Base-by-base conservation (phyloP, 2,113 vertebrate genomes). In the Urocynchramus pylzowi region DNA sequence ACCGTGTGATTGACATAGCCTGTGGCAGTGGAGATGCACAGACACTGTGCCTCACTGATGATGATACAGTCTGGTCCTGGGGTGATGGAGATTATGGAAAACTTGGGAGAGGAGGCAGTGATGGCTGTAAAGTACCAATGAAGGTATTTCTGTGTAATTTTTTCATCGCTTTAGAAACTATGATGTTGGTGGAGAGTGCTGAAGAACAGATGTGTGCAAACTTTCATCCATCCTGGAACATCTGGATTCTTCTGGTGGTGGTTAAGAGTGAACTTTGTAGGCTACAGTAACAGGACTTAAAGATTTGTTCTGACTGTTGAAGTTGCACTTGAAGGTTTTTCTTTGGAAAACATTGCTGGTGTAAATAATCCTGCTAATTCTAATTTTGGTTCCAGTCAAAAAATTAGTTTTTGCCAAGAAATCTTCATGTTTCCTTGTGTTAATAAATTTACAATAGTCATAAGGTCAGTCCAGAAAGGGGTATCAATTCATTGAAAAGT, bases 51-150 rank as follows among this genome's bases (percentile, higher is more conserved):
- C 97, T 99, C 89, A 99, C 99, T 5, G 99, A 99, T 47, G 99
- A 99, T 78, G 99, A 99, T 96, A 99, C 99, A 44, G 99, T 99
- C 64, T 99, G 99, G 99, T 99, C 99, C 57, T 99, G 99, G 99
- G 99, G 99, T 26, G 99, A 99, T 50, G 99, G 99, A 59, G 99
- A 99, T 97, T 99, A 99, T 2, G 99, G 99, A 96, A 99, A 99
- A 95, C 98, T 99, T 79, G 99, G 99, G 65, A 97, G 99, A 64
- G 99, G 99, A 68, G 99, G 99, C 90, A 99, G 99, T 19, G 99
- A 99, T 31, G 99, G 99, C 91, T 99, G 99, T 91, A 99, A 99
- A 98, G 98, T 99, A 73, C 99, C 99, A 45, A 99, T 99, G 99
- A 99, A 99, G 99, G 99, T 99, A 98, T 84, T 90, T 64, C 28